These are phyloP conservation scores for Semaprochilodus insignis DNA, from an alignment of 2,797 vertebrate species.

Conservation along the genomic window DNA sequence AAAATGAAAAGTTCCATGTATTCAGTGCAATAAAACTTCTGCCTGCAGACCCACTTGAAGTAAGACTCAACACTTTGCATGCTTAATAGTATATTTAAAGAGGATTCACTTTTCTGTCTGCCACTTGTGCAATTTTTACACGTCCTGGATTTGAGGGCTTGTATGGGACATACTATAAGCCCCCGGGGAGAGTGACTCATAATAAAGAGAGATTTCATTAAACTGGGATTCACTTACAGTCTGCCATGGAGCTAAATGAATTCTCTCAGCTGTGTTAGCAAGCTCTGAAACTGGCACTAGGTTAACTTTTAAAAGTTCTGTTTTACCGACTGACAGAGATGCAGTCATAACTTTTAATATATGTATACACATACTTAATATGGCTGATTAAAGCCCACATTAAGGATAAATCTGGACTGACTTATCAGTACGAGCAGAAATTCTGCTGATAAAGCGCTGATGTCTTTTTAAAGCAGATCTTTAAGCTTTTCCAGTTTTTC, in stretches of 20 bases:
- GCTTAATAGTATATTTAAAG: slow-evolving; percentile 45
- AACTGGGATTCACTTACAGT: slow-evolving; percentile 53
- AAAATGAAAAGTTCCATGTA: slow-evolving; percentile 26
- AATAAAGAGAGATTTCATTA: slow-evolving; percentile 52
- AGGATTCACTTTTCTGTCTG: slow-evolving; percentile 28
- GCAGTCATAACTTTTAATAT: background rate
- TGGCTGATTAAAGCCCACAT: background rate
- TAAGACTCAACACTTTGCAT: slow-evolving; percentile 22
- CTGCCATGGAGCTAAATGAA: slow-evolving; percentile 48
- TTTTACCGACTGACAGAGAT: slow-evolving; percentile 10
- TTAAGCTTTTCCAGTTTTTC: too few relatives aligned
- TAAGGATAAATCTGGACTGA: background rate
- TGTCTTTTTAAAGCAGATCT: too few relatives aligned
- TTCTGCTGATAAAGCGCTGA: background rate
- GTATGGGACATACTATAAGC: slow-evolving; percentile 44
- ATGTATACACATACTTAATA: background rate
- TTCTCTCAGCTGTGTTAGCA: slow-evolving; percentile 36
- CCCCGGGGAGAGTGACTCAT: slow-evolving; percentile 41
- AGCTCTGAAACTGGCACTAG: slow-evolving; percentile 35
- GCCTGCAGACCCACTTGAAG: background rate
- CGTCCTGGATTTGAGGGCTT: slow-evolving; percentile 40
- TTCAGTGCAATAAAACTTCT: slow-evolving; percentile 14
- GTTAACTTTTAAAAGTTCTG: slow-evolving; percentile 33
- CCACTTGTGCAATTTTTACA: slow-evolving; percentile 35
- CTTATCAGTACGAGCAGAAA: background rate